Evolutionary conservation across 1,140 invertebrate species (phyloP), one percentile per base, ranked within the genome.

Genomic region (Stegodyphus mimosarum): DNA sequence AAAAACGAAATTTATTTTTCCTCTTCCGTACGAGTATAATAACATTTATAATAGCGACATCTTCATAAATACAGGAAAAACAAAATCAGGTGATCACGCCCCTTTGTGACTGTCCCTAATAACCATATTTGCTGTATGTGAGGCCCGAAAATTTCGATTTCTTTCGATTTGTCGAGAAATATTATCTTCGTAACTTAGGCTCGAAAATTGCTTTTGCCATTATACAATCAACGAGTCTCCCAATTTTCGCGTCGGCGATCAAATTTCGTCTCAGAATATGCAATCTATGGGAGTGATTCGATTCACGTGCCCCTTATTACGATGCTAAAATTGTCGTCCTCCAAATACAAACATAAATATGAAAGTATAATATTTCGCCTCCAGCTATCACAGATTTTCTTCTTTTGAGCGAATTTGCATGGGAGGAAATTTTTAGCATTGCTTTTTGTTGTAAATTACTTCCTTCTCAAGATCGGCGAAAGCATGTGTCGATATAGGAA

Each of bases 301-400:
- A 76, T 76, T 76, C 74, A 53, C 9, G 15, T 60, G 9, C 55
- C 50, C n/a, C 74, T 76, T 76, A 76, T 76, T 76, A 76, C 50
- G 74, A 64, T 64, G 48, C 50, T 76, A 64, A 76, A 76, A 76
- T 18, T 76, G 74, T 76, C 74, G 64, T 76, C 55, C 17, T 7
- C 15, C 7, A 33, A n/a, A 48, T 17, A 11, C 51, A 33, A 76
- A 33, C 33, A 71, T 15, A 76, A 48, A 76, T 76, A 76, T 76
- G 55, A 76, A 76, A 76, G 74, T 76, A 66, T 76, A 76, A 76
- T 76, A 76, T 76, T 76, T 76, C 18, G 55, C 53, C 74, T 60
- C 51, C 74, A 60, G 55, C 55, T 60, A 60, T 60, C 55, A 15
- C 55, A 60, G 55, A 11, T 60, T 60, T 60, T 60, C 55, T 60